A percentile compares a stretch with the other conserved stretches of the same genome.
These are phyloP conservation scores for Semotilus atromaculatus DNA, from an alignment of 2,797 vertebrate species.

Conservation along the genomic window DNA sequence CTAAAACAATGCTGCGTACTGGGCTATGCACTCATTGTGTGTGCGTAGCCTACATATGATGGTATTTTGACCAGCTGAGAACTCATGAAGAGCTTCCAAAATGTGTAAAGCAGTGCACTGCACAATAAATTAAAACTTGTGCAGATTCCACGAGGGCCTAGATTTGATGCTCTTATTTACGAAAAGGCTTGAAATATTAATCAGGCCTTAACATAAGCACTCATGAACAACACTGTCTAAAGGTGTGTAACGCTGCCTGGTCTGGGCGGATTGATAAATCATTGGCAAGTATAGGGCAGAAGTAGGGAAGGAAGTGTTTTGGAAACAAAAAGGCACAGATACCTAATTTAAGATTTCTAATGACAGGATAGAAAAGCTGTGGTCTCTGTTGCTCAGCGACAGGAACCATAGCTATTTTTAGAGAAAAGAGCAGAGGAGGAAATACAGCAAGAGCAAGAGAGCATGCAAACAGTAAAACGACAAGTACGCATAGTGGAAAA, in stretches of 20 bases:
- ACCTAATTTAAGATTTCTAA: constrained; percentile 75
- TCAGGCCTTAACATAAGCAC: background rate
- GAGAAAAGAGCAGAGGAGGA: constrained; percentile 65
- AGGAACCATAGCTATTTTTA: constrained; percentile 77
- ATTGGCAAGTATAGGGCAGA: constrained; percentile 5
- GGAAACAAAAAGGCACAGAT: constrained; percentile 24
- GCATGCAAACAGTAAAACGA: constrained; percentile 8
- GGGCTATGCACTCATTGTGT: no score
- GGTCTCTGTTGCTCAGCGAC: constrained; percentile 76
- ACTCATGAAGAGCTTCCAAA: no score
- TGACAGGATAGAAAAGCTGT: constrained; percentile 80
- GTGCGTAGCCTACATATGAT: no score
- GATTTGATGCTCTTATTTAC: constrained; percentile 15
- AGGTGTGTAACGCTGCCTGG: background rate
- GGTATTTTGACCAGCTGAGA: no score
- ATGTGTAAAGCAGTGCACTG: no score
- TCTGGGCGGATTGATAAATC: constrained; percentile 2
- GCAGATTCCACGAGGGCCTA: background rate
- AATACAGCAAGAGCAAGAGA: background rate
- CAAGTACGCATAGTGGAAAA: constrained; percentile 30
- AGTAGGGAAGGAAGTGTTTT: constrained; percentile 11
- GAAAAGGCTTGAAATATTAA: background rate
- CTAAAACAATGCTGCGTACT: no score
- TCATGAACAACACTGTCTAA: constrained; percentile 3
- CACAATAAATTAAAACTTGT: background rate